Percentiles rank a stretch among this genome's conserved stretches.
phyloP scores from a whole-genome alignment of 2,797 vertebrate species.

The Acridotheres tristis region DNA sequence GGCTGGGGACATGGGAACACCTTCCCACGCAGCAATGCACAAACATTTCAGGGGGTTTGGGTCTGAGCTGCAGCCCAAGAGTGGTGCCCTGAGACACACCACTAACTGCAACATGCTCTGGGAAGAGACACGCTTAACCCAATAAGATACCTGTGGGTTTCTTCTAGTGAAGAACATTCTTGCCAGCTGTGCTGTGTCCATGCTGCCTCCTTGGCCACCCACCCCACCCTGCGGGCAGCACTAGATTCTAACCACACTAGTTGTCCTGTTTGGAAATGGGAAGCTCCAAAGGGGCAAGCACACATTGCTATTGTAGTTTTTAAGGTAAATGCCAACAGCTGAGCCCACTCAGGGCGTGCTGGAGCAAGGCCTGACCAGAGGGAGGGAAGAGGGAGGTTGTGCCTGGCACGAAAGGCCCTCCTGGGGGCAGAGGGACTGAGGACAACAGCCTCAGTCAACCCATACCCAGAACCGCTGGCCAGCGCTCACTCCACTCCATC shows the following conservation, averaged over 20 bases:
- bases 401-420: not conserved
- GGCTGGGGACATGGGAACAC: not conserved
- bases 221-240: not conserved
- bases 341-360: fast-evolving
- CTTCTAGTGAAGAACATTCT: not conserved
- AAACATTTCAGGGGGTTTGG: not conserved
- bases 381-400: too few relatives aligned
- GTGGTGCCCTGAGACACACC: not conserved
- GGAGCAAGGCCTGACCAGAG: not conserved
- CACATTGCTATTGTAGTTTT: fast-evolving
- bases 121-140: not conserved
- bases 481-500: fast-evolving
- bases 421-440: not conserved
- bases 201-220: fast-evolving
- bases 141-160: not conserved
- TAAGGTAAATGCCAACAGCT: not conserved
- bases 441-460: fast-evolving
- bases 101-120: not conserved
- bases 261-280: not conserved
- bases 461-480: fast-evolving
- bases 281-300: fast-evolving
- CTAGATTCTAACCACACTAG: not conserved
- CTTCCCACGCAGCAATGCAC: fast-evolving
- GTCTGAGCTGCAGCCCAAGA: fast-evolving
- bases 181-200: fast-evolving